These are phyloP conservation scores for Lasioglossum morio DNA, from an alignment of 2,888 invertebrate species.

Conservation along the genomic window DNA sequence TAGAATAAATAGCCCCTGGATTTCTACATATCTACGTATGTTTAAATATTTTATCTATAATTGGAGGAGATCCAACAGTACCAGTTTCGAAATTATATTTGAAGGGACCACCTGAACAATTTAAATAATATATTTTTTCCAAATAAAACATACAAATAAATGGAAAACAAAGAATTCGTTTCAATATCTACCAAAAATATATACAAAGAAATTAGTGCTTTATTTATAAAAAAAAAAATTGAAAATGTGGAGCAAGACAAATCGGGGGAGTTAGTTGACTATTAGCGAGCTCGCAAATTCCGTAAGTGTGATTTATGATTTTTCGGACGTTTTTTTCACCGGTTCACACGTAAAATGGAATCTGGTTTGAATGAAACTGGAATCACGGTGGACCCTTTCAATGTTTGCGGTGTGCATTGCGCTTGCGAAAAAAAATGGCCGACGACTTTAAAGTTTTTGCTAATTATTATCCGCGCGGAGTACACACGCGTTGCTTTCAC, in stretches of 20 bases:
- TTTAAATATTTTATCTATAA: constrained; percentile 10
- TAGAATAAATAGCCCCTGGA: neutral
- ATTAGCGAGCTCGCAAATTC: neutral
- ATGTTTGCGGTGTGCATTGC: neutral
- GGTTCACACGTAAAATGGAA: neutral
- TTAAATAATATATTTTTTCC: neutral
- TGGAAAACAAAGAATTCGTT: neutral
- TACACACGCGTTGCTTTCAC: neutral
- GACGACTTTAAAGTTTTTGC: constrained; percentile 12
- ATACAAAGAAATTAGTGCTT: neutral
- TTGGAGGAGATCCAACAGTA: neutral
- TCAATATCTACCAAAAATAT: neutral
- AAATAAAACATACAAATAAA: neutral
- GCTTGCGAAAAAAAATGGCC: neutral
- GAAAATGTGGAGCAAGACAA: too few relatives aligned
- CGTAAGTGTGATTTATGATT: neutral
- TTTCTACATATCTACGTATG: neutral
- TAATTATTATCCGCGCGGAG: constrained; percentile 25
- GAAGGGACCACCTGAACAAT: neutral
- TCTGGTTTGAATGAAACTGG: constrained; percentile 30
- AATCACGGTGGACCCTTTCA: constrained; percentile 19
- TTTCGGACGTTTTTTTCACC: neutral
- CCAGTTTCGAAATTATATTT: neutral
- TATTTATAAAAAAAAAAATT: neutral
- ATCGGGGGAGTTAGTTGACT: neutral